Base-by-base conservation (phyloP, 2,888 invertebrate species). In the Patella pellucida region DNA sequence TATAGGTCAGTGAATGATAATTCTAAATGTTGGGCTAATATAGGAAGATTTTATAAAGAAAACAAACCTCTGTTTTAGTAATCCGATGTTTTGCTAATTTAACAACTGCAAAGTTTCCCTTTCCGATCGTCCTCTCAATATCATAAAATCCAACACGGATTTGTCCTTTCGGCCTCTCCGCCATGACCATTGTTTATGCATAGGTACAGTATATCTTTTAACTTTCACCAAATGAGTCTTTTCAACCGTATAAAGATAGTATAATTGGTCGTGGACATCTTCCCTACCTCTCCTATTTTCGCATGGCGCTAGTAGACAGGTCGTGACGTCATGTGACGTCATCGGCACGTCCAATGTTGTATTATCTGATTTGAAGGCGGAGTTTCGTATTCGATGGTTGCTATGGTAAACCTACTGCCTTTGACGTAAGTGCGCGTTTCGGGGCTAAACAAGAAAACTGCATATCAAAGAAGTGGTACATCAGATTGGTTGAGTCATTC, bases 21-120 rank as follows among this genome's bases (percentile, higher is more conserved):
- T 27, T 52, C 19, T 71, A 11, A 27, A 14, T 15, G n/a, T 41
- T 41, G 9, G 41, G 41, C 41, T 41, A 41, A 7, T 41, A 41
- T 9, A 41, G 41, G 41, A 41, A 41, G 15, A 23, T 75, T 56
- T 70, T 52, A 52, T 68, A 68, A 69, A 16, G 67, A 23, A 70
- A 71, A 76, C 94, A 93, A 94, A 99, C 99, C 97, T 99, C 98
- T 86, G 97, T 96, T 93, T 97, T 97, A 88, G 99, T 98, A 91
- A 99, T 96, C 92, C 96, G 95, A 93, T 99, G 98, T 92, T 97
- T 96, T 89, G 98, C 99, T 90, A 98, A 94, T 93, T 98, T 98
- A 89, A 99, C 99, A 86, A 98, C 95, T 86, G 99, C 99, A 92
- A 99, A 99, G 93, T 99, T 99, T 85, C 99, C 99, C 91, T 97